These are phyloP conservation scores for Alcis repandata DNA, from an alignment of 2,888 invertebrate species.

Conservation along the genomic window DNA sequence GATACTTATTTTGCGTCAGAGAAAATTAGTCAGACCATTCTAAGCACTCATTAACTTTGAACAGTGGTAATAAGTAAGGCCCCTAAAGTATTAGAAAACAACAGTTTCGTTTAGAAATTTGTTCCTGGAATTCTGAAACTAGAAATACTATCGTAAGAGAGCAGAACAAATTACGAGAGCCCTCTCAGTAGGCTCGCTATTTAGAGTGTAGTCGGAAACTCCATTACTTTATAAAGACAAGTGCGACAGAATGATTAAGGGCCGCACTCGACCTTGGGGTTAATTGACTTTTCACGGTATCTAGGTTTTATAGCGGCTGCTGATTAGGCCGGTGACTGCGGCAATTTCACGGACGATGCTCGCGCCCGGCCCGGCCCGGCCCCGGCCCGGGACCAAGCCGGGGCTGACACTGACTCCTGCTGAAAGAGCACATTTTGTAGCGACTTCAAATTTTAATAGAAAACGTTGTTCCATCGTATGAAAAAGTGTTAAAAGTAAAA, in stretches of 20 bases:
- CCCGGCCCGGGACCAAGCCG: neutral
- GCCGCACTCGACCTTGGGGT: constrained; percentile 45
- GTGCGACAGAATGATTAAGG: constrained; percentile 34
- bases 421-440: neutral
- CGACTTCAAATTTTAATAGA: no score
- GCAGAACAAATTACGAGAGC: neutral
- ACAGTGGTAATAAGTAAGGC: no score
- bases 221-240: constrained; percentile 32
- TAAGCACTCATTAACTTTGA: no score
- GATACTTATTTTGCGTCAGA: no score
- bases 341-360: constrained; percentile 49
- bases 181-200: neutral
- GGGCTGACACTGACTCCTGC: no score
- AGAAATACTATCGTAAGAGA: neutral
- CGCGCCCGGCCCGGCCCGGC: constrained; percentile 16
- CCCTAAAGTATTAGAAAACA: no score
- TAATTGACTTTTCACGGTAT: constrained; percentile 54
- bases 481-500: no score
- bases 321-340: constrained; percentile 45
- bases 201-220: constrained; percentile 18
- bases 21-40: no score
- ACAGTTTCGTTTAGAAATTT: neutral
- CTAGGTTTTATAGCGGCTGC: constrained; percentile 52
- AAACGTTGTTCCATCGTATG: neutral
- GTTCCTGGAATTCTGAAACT: neutral